These are phyloP conservation scores for Volucella inflata DNA, from an alignment of 2,888 invertebrate species.

Conservation along the genomic window DNA sequence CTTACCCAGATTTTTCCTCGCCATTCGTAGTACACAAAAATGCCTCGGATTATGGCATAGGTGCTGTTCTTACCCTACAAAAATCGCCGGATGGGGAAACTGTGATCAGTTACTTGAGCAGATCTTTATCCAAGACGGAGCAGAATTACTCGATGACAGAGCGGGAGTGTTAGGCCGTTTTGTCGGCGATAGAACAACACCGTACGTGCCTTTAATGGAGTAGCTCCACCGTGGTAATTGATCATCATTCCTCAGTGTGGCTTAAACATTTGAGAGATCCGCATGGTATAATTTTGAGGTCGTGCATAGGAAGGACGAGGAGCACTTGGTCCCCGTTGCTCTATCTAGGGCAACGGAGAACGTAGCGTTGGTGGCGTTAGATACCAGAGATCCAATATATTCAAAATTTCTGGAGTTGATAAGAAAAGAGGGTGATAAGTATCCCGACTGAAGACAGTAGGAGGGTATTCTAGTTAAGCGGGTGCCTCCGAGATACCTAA, in stretches of 20 bases:
- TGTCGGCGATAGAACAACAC: slow-evolving; percentile 60
- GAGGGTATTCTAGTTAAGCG: no score
- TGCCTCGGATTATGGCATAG: slow-evolving; percentile 50
- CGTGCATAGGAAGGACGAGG: slow-evolving; percentile 44
- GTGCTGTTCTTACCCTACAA: slow-evolving; percentile 55
- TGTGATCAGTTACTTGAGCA: no score
- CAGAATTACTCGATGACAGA: slow-evolving; percentile 37
- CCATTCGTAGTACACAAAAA: no score
- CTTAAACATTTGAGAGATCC: slow-evolving; percentile 47
- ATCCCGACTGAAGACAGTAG: no score
- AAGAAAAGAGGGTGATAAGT: no score
- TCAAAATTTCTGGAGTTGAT: no score
- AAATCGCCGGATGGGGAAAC: not conserved
- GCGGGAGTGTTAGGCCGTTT: slow-evolving; percentile 55
- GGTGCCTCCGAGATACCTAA: not conserved
- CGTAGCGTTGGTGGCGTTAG: no score
- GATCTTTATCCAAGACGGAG: slow-evolving; percentile 1
- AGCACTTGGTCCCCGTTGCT: slow-evolving; percentile 36
- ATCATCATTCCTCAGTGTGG: slow-evolving; percentile 55
- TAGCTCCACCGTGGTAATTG: slow-evolving; percentile 53
- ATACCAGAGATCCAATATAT: no score
- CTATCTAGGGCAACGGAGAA: not conserved
- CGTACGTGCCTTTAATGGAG: slow-evolving; percentile 53
- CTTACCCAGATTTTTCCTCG: no score
- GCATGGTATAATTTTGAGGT: slow-evolving; percentile 32